Base-by-base conservation (phyloP, 2,888 invertebrate species). In the Cantharis rufa region DNA sequence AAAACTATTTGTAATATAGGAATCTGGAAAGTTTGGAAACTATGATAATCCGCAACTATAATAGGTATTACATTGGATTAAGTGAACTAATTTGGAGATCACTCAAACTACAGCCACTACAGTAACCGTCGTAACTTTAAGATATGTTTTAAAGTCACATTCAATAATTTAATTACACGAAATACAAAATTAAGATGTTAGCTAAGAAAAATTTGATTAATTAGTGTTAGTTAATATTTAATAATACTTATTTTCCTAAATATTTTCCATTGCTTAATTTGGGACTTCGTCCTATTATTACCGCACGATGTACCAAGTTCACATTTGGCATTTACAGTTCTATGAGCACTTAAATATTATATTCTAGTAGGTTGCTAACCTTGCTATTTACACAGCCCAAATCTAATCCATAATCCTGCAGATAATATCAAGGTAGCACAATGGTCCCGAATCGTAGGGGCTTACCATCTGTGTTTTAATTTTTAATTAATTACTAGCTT, bases 61-160 rank as follows among this genome's bases (percentile, higher is more conserved):
- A 66, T 32, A 68, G 72, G 72, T 68, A 72, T 72, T 72, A 72
- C 48, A 72, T 66, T 66, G 72, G 72, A 72, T 72, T 72, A 72
- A 48, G 48, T 61, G 68, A 66, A 68, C 72, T 66, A 72, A 72
- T 72, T 72, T 72, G 62, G 28, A 66, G 68, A 28, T 72, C 66
- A 72, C 68, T 68, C 21, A 72, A 72, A 32, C 72, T 72, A 66
- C 68, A 66, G 24, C 72, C 66, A 16, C 71, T 71, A 63, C 62
- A 64, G 15, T 15, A 15, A 64, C 62, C 21, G 28, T 62, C 62
- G 28, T 71, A 62, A 63, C 32, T 71, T 28, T 10, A 18, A 18
- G 16, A 70, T 28, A 70, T 70, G 48, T 48, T 70, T 70, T 18
- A 70, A 61, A n/a, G 61, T 70, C 69, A n/a, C 69, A 16, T 16